Base-by-base conservation (phyloP, 2,797 vertebrate species). In the Hypotaenidia philippensis region DNA sequence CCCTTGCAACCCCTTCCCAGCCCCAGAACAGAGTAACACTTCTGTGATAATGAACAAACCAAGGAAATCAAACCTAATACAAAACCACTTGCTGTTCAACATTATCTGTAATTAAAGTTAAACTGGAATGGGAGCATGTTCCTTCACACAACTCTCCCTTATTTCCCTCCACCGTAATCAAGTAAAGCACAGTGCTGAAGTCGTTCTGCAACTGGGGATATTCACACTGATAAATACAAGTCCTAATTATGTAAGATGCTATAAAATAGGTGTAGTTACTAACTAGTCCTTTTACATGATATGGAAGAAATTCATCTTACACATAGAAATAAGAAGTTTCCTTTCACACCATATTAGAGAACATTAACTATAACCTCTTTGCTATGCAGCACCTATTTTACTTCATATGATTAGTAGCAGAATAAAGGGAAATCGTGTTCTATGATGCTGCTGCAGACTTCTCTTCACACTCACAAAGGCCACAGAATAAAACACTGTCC, bases 91-190 rank as follows among this genome's bases (percentile, higher is more conserved):
- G 61, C 57, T 91, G 57, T 63, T 95, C 2, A 3, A 78, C 79
- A 66, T 76, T 78, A 91, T 90, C 83, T 88, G 61, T 88, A 94
- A 95, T 94, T 93, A 87, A 87, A 95, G 72, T 52, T 86, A 86
- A 95, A 94, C 87, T 88, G 76, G 47, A 91, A 83, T 32, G 65
- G 87, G 91, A 95, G 17, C 65, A 25, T 26, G n/a, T 32, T 90
- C 56, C 85, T 86, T 75, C 90, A 94, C 76, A 66, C 41, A 94
- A 12, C 34, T 90, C 41, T 23, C 26, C 27, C 41, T 91, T 71
- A 61, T 34, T 85, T 75, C 26, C 15, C 38, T 75, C 55, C 61
- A 81, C 12, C 65, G 25, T 53, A 78, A 34, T 89, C 87, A 94
- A 40, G 21, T 56, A 21, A 55, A 92, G 66, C 59, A 59, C 41